These are phyloP conservation scores for Neolamprologus falcicula DNA, from an alignment of 2,113 vertebrate species.

Conservation along the genomic window DNA sequence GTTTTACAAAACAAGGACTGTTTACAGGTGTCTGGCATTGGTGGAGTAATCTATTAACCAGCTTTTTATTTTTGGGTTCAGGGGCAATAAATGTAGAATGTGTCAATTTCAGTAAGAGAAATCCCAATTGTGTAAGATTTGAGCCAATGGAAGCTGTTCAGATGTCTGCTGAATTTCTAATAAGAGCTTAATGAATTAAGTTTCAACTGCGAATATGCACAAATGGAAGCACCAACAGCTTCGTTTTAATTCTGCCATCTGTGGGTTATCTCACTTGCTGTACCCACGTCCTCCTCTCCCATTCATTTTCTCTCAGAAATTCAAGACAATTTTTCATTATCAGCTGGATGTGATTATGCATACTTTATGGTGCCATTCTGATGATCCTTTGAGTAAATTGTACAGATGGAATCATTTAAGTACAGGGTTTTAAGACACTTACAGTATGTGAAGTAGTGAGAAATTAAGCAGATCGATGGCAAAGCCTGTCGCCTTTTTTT, in stretches of 20 bases:
- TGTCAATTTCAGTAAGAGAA: neutral
- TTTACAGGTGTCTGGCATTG: neutral
- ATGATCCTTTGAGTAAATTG: constrained; percentile 37
- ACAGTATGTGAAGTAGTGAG: constrained; percentile 11
- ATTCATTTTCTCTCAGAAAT: constrained; percentile 26
- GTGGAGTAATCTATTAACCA: neutral
- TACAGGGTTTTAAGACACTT: constrained; percentile 33
- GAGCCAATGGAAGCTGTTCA: neutral
- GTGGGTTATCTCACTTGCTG: constrained; percentile 23
- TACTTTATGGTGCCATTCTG: constrained; percentile 24
- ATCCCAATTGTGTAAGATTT: neutral
- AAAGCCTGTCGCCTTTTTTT: neutral
- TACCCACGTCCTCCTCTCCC: neutral
- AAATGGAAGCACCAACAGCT: constrained; percentile 2
- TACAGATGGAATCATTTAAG: constrained; percentile 46
- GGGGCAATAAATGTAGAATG: neutral
- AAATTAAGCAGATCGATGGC: neutral
- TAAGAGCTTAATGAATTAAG: neutral
- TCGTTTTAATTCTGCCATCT: constrained; percentile 39
- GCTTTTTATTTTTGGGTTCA: neutral
- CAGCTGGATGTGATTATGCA: constrained; percentile 41
- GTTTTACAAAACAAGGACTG: neutral
- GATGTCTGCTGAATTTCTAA: neutral
- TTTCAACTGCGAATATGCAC: constrained; percentile 4
- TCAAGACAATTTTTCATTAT: constrained; percentile 50